phyloP scores from a whole-genome alignment of 2,113 vertebrate species.

The Oriolus oriolus region DNA sequence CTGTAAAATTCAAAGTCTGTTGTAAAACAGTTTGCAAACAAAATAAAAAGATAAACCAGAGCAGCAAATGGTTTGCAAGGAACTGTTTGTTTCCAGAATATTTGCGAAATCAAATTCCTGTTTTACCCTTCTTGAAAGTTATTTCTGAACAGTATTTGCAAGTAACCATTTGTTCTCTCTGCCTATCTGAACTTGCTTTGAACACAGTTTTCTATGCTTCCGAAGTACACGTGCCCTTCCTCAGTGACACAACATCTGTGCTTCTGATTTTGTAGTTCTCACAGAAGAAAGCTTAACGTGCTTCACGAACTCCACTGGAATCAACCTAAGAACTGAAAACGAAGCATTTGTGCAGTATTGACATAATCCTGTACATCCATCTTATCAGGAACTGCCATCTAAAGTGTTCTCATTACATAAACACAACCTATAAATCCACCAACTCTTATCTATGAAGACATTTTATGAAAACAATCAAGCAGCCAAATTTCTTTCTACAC shows the following conservation, averaged over 20 bases:
- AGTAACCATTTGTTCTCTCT: neutral
- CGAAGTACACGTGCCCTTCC: neutral
- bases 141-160: neutral
- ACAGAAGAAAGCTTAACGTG: neutral
- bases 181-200: neutral
- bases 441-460: neutral
- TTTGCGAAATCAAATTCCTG: neutral
- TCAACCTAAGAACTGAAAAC: neutral
- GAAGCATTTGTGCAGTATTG: neutral
- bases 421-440: neutral
- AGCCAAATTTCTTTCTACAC: neutral
- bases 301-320: neutral
- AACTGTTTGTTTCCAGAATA: neutral
- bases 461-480: neutral
- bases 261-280: neutral
- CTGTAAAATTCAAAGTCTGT: neutral
- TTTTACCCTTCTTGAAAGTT: neutral
- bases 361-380: neutral
- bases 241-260: neutral
- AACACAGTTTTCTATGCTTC: neutral
- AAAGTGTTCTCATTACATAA: neutral
- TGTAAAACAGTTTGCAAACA: neutral
- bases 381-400: neutral
- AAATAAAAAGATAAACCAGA: neutral
- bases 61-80: neutral